Evolutionary conservation across 2,888 invertebrate genomes (phyloP), one percentile per base, ranked within the genome.

Genomic region (Melolontha melolontha): DNA sequence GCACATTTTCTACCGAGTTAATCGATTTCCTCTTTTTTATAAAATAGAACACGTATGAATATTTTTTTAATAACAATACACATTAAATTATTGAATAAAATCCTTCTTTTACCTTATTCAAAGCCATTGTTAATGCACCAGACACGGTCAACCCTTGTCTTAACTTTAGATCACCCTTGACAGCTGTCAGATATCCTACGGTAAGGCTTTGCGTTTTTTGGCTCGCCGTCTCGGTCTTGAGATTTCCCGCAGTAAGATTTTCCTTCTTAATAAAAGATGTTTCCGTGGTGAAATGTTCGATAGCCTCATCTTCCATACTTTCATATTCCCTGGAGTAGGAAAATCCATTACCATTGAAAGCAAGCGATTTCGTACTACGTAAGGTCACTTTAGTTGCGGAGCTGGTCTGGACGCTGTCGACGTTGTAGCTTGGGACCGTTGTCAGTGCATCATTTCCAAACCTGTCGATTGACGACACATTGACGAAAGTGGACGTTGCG

Each of bases 51-150:
- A 22, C 7, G 8, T 5, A 6, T 6, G 8, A 6, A 34, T 34
- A 8, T 34, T 34, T 6, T 10, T 8, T 34, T 6, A 34, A 34
- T 34, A 34, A 34, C 34, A 34, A 34, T 34, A 34, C 34, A 34
- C 11, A 55, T n/a, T n/a, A 40, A 42, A 63, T 39, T n/a, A 49
- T 11, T 0, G 2, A 50, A 17, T 12, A 50, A 22, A 22, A 22
- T 22, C 4, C 12, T 49, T 16, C 12, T 22, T 63, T 73, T 79
- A 96, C 94, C 87, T 93, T 89, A 75, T 95, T 90, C 67, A 97
- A 87, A 63, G 97, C 97, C 88, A 93, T 90, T 51, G 94, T 89
- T 74, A 97, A 88, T 64, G 97, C 97, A 67, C 97, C 97, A 63
- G 95, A 95, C 78, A 96, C 92, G 73, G 92, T 89, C 77, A 96